Base-by-base conservation (phyloP, 2,797 vertebrate species). In the Heliangelus exortis region DNA sequence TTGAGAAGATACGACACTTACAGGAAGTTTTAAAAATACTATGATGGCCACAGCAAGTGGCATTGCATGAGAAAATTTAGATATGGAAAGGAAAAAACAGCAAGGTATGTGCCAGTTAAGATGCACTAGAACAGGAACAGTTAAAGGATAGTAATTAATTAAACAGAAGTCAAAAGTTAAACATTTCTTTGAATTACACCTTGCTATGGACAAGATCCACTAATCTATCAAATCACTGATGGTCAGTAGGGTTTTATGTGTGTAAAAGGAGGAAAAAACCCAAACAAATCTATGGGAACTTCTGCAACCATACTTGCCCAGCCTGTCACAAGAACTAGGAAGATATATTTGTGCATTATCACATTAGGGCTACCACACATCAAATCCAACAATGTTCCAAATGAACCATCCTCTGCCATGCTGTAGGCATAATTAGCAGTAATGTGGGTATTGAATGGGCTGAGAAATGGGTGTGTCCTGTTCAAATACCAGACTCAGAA, bases 1-100 rank as follows among this genome's bases (percentile, higher is more conserved):
- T 20, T 57, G 22, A 75, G 17, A 92, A 75, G 6, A 55, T 1
- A 71, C 0, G 2, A 14, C 36, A 74, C 15, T 48, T 41, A 0
- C 3, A 34, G 50, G 19, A 76, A 12, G 36, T 31, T 62, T 74
- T 4, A 25, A 77, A 81, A 68, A 45, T 26, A 69, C 25, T 36
- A 15, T 16, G 26, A 33, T 36, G 8, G 15, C 54, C 84, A 18
- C 31, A 76, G 15, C 48, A 54, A 34, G 21, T 13, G 3, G 26
- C 28, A 7, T 47, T 63, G 34, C 50, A 55, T 3, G 23, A 48
- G 71, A 74, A 48, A 81, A 29, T n/a, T 63, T 31, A 25, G 6
- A 84, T 20, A 71, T 2, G 31, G 20, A 51, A 88, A 58, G 7
- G 9, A 45, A 76, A 79, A 61, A 83, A 58, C 6, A 71, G 18